These are phyloP conservation scores for Tragelaphus oryx DNA, from an alignment of 2,797 vertebrate genomes.

Conservation along the genomic window DNA sequence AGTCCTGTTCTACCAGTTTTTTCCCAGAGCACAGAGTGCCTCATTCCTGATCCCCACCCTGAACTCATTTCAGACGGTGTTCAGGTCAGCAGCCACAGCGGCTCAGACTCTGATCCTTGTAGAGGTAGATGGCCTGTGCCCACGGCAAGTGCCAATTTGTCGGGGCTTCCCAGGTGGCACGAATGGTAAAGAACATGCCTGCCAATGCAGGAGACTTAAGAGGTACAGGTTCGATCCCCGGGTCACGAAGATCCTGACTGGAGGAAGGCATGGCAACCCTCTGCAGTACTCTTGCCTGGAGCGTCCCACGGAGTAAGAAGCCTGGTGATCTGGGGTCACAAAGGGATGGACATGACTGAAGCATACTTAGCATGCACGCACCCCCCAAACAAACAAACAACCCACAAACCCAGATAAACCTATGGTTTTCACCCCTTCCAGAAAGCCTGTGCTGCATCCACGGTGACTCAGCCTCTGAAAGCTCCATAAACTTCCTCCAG, in stretches of 20 bases:
- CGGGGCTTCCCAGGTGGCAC: not conserved
- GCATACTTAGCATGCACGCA: fast-evolving
- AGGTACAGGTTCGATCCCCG: not conserved
- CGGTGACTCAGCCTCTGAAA: not conserved
- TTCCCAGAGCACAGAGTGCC: not conserved
- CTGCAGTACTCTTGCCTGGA: not conserved
- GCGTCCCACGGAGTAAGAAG: not conserved
- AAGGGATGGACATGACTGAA: not conserved
- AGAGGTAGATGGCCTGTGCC: not conserved
- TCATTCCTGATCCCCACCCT: not conserved
- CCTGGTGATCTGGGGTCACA: not conserved
- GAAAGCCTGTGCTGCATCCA: too few relatives aligned
- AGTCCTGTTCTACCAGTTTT: not conserved
- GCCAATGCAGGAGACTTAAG: not conserved
- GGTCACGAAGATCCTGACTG: not conserved
- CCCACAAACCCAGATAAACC: not conserved
- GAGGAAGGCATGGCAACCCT: not conserved
- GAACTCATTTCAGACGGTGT: not conserved
- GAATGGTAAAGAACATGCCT: not conserved
- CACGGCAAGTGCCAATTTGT: not conserved
- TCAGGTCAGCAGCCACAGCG: not conserved
- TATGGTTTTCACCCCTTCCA: not conserved
- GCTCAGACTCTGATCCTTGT: not conserved
- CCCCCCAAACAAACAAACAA: too few relatives aligned
- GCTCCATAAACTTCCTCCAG: not conserved